Conservation (phyloP, 1,140 invertebrate genomes). For the Aphaenogaster rudis region DNA sequence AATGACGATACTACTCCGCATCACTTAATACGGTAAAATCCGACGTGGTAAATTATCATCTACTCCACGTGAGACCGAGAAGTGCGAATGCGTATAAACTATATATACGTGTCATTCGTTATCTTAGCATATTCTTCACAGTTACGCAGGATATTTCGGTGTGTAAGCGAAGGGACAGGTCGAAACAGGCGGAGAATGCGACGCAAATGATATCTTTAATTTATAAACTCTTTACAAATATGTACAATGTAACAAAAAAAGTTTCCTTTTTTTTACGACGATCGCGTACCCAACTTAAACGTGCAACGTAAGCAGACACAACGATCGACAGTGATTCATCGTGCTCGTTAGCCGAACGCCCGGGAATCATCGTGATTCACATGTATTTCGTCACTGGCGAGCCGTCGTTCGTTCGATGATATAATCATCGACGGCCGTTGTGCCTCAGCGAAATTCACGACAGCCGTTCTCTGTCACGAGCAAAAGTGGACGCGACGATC, state of each 20-base stretch:
- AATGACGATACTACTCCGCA: constrained; percentile 17
- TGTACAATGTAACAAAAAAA: constrained; percentile 85
- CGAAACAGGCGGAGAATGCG: constrained; percentile 34
- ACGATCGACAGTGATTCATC: constrained; percentile 66
- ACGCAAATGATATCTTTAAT: constrained; percentile 80
- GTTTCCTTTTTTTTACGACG: background rate
- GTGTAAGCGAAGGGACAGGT: background rate
- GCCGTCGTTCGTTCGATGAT: constrained; percentile 2
- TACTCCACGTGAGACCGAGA: background rate
- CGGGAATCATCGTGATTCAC: constrained; percentile 68
- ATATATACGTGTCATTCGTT: background rate
- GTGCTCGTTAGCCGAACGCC: constrained; percentile 40
- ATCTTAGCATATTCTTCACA: background rate
- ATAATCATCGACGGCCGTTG: constrained; percentile 8
- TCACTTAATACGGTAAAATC: background rate
- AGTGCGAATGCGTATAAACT: constrained; percentile 2
- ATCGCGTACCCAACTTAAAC: constrained; percentile 36
- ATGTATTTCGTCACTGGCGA: constrained; percentile 15
- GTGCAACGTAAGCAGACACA: constrained; percentile 68
- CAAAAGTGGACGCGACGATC: constrained; percentile 15
- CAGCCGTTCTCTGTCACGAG: background rate
- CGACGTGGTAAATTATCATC: background rate
- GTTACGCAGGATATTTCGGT: constrained; percentile 6
- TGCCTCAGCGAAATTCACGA: constrained; percentile 10
- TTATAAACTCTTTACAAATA: constrained; percentile 85